Evolutionary conservation across 2,888 invertebrate species (phyloP).

Genomic region (Scaeva pyrastri): DNA sequence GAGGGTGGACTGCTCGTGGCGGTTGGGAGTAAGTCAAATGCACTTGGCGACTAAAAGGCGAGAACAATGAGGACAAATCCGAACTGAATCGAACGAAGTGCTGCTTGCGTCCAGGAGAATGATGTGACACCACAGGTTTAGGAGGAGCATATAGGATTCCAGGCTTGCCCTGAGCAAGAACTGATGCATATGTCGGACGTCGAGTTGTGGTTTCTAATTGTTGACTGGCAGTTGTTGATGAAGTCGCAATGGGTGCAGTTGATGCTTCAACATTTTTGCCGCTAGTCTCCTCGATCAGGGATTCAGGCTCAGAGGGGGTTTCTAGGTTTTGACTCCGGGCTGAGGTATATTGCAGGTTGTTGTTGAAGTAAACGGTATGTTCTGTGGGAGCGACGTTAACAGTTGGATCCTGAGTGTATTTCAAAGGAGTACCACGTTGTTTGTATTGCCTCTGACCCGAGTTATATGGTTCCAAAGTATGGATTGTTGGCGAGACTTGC

Average conservation of each 20-base stretch:
- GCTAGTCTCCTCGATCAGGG: not conserved
- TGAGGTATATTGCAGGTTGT: conserved; percentile 58
- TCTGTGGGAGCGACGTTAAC: conserved; percentile 80
- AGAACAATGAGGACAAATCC: conserved; percentile 57
- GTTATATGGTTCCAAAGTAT: conserved; percentile 40
- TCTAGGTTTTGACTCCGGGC: conserved; percentile 68
- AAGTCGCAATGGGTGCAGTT: not conserved
- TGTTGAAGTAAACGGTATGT: conserved; percentile 80
- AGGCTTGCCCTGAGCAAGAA: conserved; percentile 46
- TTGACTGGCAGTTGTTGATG: conserved; percentile 36
- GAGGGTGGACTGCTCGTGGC: conserved; percentile 24
- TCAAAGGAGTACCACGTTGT: conserved; percentile 39
- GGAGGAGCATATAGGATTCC: conserved; percentile 59
- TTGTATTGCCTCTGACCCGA: conserved; percentile 75
- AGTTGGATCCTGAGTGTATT: conserved; percentile 80
- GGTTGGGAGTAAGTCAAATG: conserved; percentile 49
- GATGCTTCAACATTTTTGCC: conserved; percentile 15
- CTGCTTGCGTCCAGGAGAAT: conserved; percentile 23
- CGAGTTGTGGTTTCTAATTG: conserved; percentile 15
- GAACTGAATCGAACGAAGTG: conserved; percentile 47
- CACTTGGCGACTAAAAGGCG: conserved; percentile 52
- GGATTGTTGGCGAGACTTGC: conserved; percentile 21
- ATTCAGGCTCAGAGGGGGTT: conserved; percentile 18
- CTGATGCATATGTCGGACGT: conserved; percentile 42
- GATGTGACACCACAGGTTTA: not conserved